Conservation (phyloP, 2,797 vertebrate genomes). For the Hippopotamyrus pictus region DNA sequence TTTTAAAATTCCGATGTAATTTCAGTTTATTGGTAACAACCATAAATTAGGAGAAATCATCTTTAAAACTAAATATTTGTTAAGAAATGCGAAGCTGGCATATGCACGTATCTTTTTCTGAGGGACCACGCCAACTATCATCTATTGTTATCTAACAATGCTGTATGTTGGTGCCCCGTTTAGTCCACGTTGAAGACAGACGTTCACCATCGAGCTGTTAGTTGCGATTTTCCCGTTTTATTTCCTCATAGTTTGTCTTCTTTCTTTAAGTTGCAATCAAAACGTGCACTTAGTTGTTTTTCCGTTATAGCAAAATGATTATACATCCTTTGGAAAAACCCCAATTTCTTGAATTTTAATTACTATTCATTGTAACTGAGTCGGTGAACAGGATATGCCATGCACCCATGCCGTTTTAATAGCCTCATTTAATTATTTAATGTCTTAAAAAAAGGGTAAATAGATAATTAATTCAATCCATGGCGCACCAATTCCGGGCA, state of each 20-base stretch:
- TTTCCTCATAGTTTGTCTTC: not conserved
- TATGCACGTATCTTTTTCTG: not conserved
- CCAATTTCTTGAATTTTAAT: not conserved
- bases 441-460: not conserved
- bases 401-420: not conserved
- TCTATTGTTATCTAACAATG: conserved; percentile 19
- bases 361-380: not conserved
- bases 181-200: not conserved
- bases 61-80: not conserved
- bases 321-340: not conserved
- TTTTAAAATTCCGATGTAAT: conserved; percentile 4
- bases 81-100: not conserved
- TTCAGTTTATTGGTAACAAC: not conserved
- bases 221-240: not conserved
- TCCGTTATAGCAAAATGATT: not conserved
- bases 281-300: not conserved
- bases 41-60: not conserved
- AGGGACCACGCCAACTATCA: not conserved
- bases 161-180: not conserved
- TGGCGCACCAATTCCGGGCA: not conserved
- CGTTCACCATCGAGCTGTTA: not conserved
- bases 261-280: not conserved
- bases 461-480: not conserved
- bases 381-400: not conserved
- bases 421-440: not conserved